Percentiles rank a stretch among this genome's conserved stretches.
Conservation (phyloP, 2,888 invertebrate species). For the Drosophila niveifrons region DNA sequence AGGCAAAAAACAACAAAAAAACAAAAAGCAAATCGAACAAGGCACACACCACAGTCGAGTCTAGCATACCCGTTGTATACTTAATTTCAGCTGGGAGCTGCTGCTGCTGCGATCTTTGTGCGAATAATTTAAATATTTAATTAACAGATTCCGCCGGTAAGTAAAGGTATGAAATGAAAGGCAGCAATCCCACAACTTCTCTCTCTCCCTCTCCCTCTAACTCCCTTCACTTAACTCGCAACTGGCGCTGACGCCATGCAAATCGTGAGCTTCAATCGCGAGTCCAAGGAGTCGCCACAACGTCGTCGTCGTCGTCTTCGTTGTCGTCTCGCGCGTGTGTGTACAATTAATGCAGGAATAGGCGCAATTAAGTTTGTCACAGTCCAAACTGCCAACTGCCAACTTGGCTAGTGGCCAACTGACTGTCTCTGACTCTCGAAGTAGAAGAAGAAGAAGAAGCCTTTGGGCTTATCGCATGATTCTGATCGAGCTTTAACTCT, state of each 20-base stretch:
- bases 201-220: not conserved
- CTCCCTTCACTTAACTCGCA: not conserved
- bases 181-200: constrained; percentile 18
- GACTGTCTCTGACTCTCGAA: constrained; percentile 19
- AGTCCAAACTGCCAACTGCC: constrained; percentile 18
- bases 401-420: not conserved
- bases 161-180: constrained; percentile 35
- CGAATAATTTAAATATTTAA: constrained; percentile 79
- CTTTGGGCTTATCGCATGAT: constrained; percentile 70
- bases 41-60: constrained; percentile 20
- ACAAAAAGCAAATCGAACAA: constrained; percentile 57
- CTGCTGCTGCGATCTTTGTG: constrained; percentile 41
- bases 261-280: constrained; percentile 56
- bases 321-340: constrained; percentile 69
- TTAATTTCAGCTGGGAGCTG: constrained; percentile 17
- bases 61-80: constrained; percentile 14
- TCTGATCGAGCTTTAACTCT: constrained; percentile 77
- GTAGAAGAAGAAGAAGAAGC: constrained; percentile 38
- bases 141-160: constrained; percentile 74
- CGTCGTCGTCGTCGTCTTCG: constrained; percentile 2
- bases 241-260: constrained; percentile 59
- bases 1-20: constrained; percentile 23
- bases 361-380: constrained; percentile 81
- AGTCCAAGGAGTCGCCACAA: constrained; percentile 23
- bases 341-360: constrained; percentile 81